A percentile compares a stretch with the other conserved stretches of the same genome.
Evolutionary conservation across 2,797 vertebrate species (phyloP).

Genomic region (Tragopan temminckii): DNA sequence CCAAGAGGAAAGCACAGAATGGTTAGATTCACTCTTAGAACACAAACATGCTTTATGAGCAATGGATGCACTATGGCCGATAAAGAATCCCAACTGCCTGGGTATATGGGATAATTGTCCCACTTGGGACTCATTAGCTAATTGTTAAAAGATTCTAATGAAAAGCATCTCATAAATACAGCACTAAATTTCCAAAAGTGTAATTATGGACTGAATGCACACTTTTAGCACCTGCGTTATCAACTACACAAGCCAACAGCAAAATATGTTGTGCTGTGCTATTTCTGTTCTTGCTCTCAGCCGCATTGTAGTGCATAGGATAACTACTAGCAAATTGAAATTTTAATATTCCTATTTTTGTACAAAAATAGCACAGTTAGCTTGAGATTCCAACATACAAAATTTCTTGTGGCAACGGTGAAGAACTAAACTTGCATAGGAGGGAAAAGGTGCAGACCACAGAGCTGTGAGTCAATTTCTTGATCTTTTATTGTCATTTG

Average conservation of each 20-base stretch:
- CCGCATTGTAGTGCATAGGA: fast-evolving
- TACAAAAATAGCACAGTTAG: background rate
- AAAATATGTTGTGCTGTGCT: background rate
- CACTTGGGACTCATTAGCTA: conserved; percentile 71
- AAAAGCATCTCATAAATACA: conserved; percentile 63
- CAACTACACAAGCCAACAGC: background rate
- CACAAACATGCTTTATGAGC: conserved; percentile 1
- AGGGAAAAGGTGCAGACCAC: background rate
- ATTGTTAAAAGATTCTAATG: conserved; percentile 62
- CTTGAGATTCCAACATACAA: background rate
- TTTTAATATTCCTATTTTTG: background rate
- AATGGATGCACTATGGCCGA: background rate
- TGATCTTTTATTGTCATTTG: background rate
- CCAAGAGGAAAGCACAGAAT: background rate
- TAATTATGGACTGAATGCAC: conserved; percentile 1
- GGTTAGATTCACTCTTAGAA: background rate
- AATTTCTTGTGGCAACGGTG: background rate
- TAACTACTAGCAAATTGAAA: background rate
- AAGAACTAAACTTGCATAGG: background rate
- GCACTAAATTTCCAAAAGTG: conserved; percentile 43
- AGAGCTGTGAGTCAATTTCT: background rate
- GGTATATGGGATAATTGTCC: conserved; percentile 51
- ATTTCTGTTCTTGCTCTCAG: background rate
- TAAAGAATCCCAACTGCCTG: conserved; percentile 48
- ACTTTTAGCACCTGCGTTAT: conserved; percentile 38